Evolutionary conservation across 2,888 invertebrate genomes (phyloP), one percentile per base, ranked within the genome.

Genomic region (Priocnemis perturbator): DNA sequence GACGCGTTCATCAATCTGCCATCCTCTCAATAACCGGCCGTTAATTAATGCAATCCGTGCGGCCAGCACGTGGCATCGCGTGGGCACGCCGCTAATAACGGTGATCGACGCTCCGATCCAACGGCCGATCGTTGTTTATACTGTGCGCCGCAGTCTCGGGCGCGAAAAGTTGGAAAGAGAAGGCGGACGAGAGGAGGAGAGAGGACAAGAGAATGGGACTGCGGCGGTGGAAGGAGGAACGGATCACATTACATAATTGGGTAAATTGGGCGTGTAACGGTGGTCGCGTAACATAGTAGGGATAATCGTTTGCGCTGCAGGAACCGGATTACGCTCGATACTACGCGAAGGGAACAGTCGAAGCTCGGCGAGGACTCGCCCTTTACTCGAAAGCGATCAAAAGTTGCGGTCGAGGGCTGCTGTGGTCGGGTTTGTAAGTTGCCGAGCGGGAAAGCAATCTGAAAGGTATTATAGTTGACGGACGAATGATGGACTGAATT

Each of bases 171-270:
- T 37, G 37, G 14, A 37, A 37, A 37, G 37, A 3, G 37, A 3
- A 11, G 37, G 14, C 37, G 14, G 37, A 11, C 37, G 37, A 37
- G 14, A 11, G 37, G 37, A 1, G 11, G 1, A 1, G 37, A 11
- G 7, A 3, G 7, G 11, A 37, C 11, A 9, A 37, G 14, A 11
- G 37, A 11, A 37, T 11, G 60, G 58, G 26, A 37, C 21, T 19
- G 37, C 60, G 20, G 44, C 0, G 47, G 20, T 9, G n/a, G 21
- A 20, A 23, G 48, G 55, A 9, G 58, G 17, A 44, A 48, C 48
- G 59, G 63, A 2, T 21, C 45, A 44, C 50, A 64, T 75, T 68
- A 68, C 66, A 64, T 73, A 73, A 75, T 76, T 70, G 53, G 59
- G 58, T 64, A 58, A 60, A 70, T 50, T 67, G 61, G 45, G 30